Evolutionary conservation across 2,113 vertebrate species (phyloP).

Genomic region (Megaceryle maxima): DNA sequence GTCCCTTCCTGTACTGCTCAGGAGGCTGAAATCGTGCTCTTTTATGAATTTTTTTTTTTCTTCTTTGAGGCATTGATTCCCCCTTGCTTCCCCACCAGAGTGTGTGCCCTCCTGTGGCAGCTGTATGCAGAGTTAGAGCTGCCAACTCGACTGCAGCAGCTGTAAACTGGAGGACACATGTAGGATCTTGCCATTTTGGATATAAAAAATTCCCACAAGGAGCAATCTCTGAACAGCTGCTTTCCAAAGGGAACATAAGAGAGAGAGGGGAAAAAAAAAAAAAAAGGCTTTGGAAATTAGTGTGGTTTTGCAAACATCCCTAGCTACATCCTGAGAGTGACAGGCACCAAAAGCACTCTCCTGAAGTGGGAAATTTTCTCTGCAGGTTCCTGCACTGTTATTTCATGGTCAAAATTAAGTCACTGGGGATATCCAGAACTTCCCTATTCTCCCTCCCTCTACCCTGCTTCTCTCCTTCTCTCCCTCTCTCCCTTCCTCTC

Average conservation of each 20-base stretch:
- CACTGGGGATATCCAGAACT: not conserved
- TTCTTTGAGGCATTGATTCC: not conserved
- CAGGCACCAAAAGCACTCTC: not conserved
- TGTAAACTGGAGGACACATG: not conserved
- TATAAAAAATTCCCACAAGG: not conserved
- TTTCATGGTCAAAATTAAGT: not conserved
- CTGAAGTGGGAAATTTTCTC: not conserved
- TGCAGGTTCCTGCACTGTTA: not conserved
- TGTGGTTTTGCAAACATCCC: not conserved
- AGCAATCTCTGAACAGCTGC: not conserved
- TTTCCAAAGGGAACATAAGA: not conserved
- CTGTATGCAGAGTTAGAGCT: not conserved
- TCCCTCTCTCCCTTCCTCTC: not conserved
- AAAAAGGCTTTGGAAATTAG: not conserved
- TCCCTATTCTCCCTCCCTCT: not conserved
- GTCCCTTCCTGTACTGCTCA: not conserved
- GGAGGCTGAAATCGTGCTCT: not conserved
- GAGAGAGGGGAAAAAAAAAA: accelerated
- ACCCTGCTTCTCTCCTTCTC: not conserved
- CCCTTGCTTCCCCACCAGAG: too few species aligned
- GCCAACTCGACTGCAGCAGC: not conserved
- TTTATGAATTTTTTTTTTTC: not conserved
- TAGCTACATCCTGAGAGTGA: not conserved
- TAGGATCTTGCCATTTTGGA: not conserved
- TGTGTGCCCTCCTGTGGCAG: not conserved